Evolutionary conservation across 53 echinoderm and acorn worm genomes (phyloP).

Genomic region (Apostichopus leukothele): DNA sequence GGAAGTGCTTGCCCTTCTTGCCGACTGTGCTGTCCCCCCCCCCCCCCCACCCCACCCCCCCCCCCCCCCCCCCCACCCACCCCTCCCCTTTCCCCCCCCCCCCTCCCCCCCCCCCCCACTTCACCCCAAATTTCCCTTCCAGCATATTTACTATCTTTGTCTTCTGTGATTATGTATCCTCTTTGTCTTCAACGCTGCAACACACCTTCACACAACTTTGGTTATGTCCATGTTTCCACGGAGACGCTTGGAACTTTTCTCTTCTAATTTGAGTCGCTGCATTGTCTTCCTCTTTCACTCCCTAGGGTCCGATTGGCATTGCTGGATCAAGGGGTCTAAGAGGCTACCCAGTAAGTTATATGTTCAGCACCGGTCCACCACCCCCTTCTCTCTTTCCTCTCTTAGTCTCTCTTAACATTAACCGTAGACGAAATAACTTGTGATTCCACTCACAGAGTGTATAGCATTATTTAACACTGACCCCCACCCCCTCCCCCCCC

Average conservation of each 20-base stretch:
- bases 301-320: constrained; percentile 64
- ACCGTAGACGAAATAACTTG: background rate
- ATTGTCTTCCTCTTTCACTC: constrained; percentile 1
- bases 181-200: background rate
- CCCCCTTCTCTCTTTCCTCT: constrained; percentile 11
- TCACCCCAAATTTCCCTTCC: background rate
- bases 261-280: constrained; percentile 6
- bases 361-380: constrained; percentile 3
- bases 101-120: background rate
- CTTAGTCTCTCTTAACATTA: background rate
- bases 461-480: no score
- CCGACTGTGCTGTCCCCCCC: no score
- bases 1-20: no score
- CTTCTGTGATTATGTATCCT: background rate
- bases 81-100: background rate
- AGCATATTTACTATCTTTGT: background rate
- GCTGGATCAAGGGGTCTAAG: constrained; percentile 57
- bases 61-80: background rate
- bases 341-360: constrained; percentile 50
- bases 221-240: background rate
- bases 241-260: background rate
- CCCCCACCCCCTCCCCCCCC: no score
- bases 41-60: background rate
- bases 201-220: background rate
- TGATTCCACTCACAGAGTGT: no score